phyloP scores from a whole-genome alignment of 1,140 invertebrate genomes.

The Bombus difficillimus region DNA sequence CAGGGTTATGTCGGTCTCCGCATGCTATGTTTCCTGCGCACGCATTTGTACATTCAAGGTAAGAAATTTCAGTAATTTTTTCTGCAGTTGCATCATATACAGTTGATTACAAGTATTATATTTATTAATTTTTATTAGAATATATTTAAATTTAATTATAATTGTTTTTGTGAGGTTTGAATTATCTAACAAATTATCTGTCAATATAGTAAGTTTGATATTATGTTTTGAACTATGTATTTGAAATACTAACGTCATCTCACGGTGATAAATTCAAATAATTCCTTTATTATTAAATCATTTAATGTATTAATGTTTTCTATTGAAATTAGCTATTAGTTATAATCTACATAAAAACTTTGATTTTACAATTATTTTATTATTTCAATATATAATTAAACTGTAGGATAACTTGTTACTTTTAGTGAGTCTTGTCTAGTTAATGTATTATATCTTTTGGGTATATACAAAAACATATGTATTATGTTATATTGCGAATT shows the following conservation, averaged over 20 bases:
- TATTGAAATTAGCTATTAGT: neutral
- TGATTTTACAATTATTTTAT: neutral
- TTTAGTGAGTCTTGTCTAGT: neutral
- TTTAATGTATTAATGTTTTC: no score
- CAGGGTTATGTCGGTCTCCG: slow-evolving; percentile 60
- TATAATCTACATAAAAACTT: neutral
- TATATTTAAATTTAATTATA: neutral
- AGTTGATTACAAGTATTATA: neutral
- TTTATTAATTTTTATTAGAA: neutral
- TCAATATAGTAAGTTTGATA: neutral
- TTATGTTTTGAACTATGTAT: neutral
- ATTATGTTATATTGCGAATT: neutral
- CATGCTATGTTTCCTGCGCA: slow-evolving; percentile 41
- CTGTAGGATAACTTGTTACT: neutral
- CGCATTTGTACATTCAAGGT: slow-evolving; percentile 42
- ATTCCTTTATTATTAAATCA: neutral
- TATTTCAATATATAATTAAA: neutral
- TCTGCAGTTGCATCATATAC: neutral
- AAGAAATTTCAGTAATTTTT: slow-evolving; percentile 13
- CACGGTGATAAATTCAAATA: neutral
- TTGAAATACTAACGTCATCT: neutral
- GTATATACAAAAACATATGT: slow-evolving; percentile 37
- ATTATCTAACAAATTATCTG: neutral
- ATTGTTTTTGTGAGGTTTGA: neutral
- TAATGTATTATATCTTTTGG: slow-evolving; percentile 22